Base-by-base conservation (phyloP, 2,888 invertebrate species). In the Drosophila antonietae region DNA sequence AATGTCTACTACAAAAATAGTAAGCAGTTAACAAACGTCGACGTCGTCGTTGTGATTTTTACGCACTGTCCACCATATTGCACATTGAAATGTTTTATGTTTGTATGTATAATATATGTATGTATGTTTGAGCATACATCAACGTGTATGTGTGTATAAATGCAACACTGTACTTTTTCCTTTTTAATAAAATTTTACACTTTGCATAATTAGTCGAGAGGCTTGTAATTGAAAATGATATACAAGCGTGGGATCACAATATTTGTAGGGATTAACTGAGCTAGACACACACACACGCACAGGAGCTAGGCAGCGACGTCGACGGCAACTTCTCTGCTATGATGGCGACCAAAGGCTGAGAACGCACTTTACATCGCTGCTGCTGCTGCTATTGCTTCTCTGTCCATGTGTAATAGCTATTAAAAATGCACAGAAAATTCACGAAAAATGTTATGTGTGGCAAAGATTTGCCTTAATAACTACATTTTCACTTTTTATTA, bases 131-230 rank as follows among this genome's bases (percentile, higher is more conserved):
- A 62, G 33, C 47, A 60, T 47, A 67, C 28, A 60, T 44, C 31
- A 2, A 33, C 14, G 56, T 59, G 31, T 9, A 31, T 39, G 15
- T 68, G 67, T 75, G 64, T 71, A 58, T 80, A 61, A 75, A 73
- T 89, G 74, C 84, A 87, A 87, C 84, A 83, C 87, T 83, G 87
- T 87, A 83, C 81, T 89, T 87, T 88, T 49, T 86, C 83, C 83
- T 88, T 47, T 33, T n/a, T 6, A 31, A 80, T 41, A 69, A 47
- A 41, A 58, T 31, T 61, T 51, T 33, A 63, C 33, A 77, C 69
- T 80, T 77, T 71, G 72, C 65, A 76, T 76, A 77, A 80, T 80
- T 76, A 61, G 55, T 61, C 7, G 23, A 31, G 15, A 14, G 44
- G 23, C 15, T 37, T 73, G 59, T 56, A 73, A 73, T 61, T 64